These are phyloP conservation scores for Toxostoma redivivum DNA, from an alignment of 2,113 vertebrate species.

Conservation along the genomic window DNA sequence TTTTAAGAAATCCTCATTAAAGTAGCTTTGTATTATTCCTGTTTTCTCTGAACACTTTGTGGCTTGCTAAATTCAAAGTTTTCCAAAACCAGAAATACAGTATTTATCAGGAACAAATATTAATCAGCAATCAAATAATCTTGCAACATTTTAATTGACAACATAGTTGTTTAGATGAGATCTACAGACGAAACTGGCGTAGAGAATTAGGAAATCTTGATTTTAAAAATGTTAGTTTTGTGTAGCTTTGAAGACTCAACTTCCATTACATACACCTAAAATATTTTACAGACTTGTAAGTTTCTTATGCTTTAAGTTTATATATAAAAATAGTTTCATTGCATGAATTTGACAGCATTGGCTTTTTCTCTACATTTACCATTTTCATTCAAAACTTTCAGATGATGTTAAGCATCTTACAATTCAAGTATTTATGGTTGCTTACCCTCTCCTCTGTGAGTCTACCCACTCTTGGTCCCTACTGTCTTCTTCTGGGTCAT, in stretches of 20 bases:
- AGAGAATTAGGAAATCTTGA: not conserved
- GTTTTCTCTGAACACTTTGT: not conserved
- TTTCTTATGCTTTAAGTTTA: not conserved
- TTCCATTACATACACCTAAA: not conserved
- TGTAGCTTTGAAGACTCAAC: not conserved
- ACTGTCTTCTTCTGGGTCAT: conserved; percentile 92
- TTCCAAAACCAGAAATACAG: not conserved
- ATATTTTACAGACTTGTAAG: not conserved
- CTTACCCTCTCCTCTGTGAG: conserved; percentile 81
- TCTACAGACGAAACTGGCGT: not conserved
- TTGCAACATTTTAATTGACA: not conserved
- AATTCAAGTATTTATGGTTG: not conserved
- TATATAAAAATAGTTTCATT: not conserved
- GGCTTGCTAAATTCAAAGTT: not conserved
- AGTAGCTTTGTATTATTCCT: not conserved
- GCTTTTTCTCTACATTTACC: not conserved
- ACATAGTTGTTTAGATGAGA: not conserved
- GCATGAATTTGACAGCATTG: not conserved
- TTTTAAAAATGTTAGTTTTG: not conserved
- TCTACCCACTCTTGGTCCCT: conserved; percentile 96
- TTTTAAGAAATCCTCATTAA: not conserved
- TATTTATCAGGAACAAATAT: not conserved
- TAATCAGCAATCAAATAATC: not conserved
- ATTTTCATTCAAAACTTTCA: not conserved
- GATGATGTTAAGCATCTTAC: not conserved